Evolutionary conservation across 2,113 vertebrate species (phyloP), one percentile per base, ranked within the genome.

Genomic region (Prunella fulvescens): DNA sequence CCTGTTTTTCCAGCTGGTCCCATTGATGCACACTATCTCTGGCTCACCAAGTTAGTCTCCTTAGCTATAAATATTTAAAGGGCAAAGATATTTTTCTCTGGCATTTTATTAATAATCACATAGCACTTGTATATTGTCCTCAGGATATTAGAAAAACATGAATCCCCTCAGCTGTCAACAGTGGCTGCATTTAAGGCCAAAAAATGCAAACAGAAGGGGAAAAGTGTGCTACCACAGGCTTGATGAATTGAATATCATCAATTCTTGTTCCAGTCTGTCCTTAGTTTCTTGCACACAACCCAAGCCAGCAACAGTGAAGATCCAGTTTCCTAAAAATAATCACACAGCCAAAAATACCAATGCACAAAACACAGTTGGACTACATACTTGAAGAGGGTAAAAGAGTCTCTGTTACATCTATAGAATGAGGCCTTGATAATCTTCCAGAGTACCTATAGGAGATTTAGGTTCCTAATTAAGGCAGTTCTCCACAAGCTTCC

Each of bases 41-140:
- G 53, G 35, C 24, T 80, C 33, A 50, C 48, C 23, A 33, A 33
- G 14, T 26, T 40, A 24, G 4, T 48, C 31, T 64, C 14, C 20
- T 45, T 57, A 50, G 19, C 44, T 82, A 56, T 65, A 88, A 82
- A 80, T 90, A 86, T 53, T 76, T 72, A 61, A 91, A 90, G 28
- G n/a, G 1, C 7, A 92, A 79, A 82, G 25, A 37, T 82, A 65
- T 61, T 82, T 95, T 94, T 87, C 53, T 71, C 48, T 93, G 56
- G 48, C 31, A 25, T 70, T 92, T 87, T 81, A 72, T 76, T 94
- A 95, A 76, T 89, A 92, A 91, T 77, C 74, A 42, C 50, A 54
- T n/a, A 69, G 18, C n/a, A 33, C n/a, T 91, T 81, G 7, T 69
- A 56, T 85, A 76, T 42, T 85, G 42, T 69, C 26, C 70, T 84